Base-by-base conservation (phyloP, 2,888 invertebrate genomes). In the Cyclophora albipunctata region DNA sequence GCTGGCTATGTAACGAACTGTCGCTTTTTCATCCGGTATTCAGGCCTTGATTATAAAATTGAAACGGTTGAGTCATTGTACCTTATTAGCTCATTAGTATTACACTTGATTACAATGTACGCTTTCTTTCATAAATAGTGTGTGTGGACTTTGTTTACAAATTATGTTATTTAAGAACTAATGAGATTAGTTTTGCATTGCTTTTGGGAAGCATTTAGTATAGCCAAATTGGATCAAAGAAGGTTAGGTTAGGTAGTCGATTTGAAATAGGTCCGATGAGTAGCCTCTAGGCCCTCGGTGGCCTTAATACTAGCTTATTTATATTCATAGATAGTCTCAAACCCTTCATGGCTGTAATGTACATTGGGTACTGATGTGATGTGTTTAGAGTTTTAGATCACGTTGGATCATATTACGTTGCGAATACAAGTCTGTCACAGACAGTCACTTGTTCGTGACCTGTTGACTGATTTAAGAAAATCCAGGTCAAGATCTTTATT, bases 391-490 rank as follows among this genome's bases (percentile, higher is more conserved):
- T 66, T 71, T 71, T 71, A 69, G 72, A 73, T 74, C 73, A 76
- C 73, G 73, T 73, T 66, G 72, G 73, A 70, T 71, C 70, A 65
- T 71, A 72, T 76, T 73, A 74, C 75, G 73, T 70, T 72, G 67
- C 70, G 64, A 67, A 69, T 69, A 74, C 84, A 84, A 85, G 84
- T 84, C 74, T 84, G 76, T 78, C 75, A 75, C 78, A 70, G 72
- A 70, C 75, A 82, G 81, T 84, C 84, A 82, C 83, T 84, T 78
- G 85, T 81, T 85, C 86, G 78, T 86, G 85, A 86, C 86, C 86
- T 71, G 82, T 75, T 84, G 83, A 82, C 84, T 85, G 84, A 84
- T 83, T 85, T 77, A 76, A 76, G 71, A 69, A 71, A 78, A 84
- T 78, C 73, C 76, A 78, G 86, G 86, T 85, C 86, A 86, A 86